A percentile compares a stretch with the other conserved stretches of the same genome.
Evolutionary conservation across 2,888 invertebrate species (phyloP).

Genomic region (Glaucopsyche alexis): DNA sequence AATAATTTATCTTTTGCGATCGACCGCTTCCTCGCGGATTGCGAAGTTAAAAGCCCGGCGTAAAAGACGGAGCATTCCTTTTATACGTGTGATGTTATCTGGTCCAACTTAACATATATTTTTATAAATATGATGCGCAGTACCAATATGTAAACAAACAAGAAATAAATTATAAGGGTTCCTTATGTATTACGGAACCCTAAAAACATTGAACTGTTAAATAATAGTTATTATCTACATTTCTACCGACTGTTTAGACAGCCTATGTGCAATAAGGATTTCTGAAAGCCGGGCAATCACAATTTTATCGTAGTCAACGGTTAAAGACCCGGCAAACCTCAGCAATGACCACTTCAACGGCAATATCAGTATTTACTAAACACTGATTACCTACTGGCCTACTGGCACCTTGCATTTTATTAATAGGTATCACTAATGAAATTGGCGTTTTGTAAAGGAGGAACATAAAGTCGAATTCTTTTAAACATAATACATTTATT

Average conservation of each 20-base stretch:
- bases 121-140: not conserved
- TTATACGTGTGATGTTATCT: not conserved
- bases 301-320: not conserved
- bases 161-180: too few species aligned
- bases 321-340: constrained; percentile 8
- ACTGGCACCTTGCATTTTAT: not conserved
- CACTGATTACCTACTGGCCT: not conserved
- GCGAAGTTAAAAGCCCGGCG: not conserved
- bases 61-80: not conserved
- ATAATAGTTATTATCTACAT: too few species aligned
- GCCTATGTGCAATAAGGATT: not conserved
- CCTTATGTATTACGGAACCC: too few species aligned
- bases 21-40: not conserved
- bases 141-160: too few species aligned
- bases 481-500: too few species aligned
- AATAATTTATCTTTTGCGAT: not conserved
- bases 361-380: not conserved
- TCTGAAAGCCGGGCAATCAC: not conserved
- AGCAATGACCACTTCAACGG: not conserved
- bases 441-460: too few species aligned
- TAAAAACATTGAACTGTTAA: constrained; percentile 15
- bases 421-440: too few species aligned
- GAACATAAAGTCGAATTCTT: too few species aligned
- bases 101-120: not conserved
- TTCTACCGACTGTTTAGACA: not conserved